Percentiles rank a stretch among this genome's conserved stretches.
These are phyloP conservation scores for Sebastiscus tertius DNA, from an alignment of 2,797 vertebrate genomes.

Conservation along the genomic window DNA sequence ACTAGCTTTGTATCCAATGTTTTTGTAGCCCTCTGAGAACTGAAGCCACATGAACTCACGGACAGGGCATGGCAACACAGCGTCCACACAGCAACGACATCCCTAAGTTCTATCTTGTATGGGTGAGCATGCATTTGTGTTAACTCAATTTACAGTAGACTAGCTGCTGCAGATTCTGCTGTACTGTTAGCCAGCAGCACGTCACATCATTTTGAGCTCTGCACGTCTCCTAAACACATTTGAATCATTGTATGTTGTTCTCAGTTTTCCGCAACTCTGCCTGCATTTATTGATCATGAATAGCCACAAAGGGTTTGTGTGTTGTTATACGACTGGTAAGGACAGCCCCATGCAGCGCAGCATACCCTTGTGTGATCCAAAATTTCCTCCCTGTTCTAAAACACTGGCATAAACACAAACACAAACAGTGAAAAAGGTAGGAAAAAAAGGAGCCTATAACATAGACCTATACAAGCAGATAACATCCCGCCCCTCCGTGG, in stretches of 20 bases:
- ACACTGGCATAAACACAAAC: constrained; percentile 32
- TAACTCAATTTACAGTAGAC: constrained; percentile 14
- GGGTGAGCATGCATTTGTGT: constrained; percentile 16
- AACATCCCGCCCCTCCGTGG: constrained; percentile 46
- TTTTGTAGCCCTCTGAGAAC: neutral
- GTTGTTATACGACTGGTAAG: constrained; percentile 17
- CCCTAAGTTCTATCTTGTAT: constrained; percentile 16
- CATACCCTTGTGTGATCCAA: neutral
- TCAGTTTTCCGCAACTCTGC: neutral
- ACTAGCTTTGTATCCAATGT: neutral
- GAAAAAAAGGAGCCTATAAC: constrained; percentile 19
- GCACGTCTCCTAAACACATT: neutral
- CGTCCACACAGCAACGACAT: neutral
- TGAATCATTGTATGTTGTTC: neutral
- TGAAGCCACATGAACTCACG: neutral
- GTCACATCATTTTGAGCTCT: neutral
- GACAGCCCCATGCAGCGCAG: neutral
- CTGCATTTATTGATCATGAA: neutral
- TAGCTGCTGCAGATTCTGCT: constrained; percentile 21
- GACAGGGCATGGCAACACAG: neutral
- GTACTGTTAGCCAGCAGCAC: neutral
- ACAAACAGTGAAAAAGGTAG: neutral
- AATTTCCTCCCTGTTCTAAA: constrained; percentile 18
- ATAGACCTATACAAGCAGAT: constrained; percentile 31
- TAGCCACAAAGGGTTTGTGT: constrained; percentile 1